Evolutionary conservation across 2,797 vertebrate species (phyloP).

Genomic region (Lagorchestes hirsutus): DNA sequence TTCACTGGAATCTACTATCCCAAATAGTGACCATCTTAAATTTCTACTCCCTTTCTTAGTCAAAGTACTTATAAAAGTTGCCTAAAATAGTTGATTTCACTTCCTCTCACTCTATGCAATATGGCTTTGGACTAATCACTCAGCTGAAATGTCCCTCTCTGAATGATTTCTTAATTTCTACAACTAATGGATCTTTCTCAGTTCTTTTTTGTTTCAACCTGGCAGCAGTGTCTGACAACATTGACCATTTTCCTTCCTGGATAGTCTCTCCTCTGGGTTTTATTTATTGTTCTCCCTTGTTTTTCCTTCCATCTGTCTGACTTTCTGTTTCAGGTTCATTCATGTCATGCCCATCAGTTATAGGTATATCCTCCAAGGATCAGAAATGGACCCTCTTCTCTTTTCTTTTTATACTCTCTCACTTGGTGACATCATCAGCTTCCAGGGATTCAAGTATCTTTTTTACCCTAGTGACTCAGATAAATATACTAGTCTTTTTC

Average conservation of each 20-base stretch:
- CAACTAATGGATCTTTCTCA: background rate
- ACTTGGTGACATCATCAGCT: too few species aligned
- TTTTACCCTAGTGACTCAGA: too few species aligned
- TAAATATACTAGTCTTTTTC: too few species aligned
- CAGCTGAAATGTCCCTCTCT: background rate
- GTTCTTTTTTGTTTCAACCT: background rate
- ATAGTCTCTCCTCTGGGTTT: background rate
- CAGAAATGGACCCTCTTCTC: too few species aligned
- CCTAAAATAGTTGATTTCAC: background rate
- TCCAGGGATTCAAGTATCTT: too few species aligned
- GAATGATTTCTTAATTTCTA: background rate
- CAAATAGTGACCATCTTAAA: background rate
- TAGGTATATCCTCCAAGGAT: too few species aligned
- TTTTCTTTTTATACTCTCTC: too few species aligned
- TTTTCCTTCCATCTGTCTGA: too few species aligned
- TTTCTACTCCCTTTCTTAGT: background rate
- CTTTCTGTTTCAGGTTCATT: too few species aligned
- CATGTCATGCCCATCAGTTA: too few species aligned
- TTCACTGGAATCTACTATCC: too few species aligned
- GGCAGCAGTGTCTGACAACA: background rate
- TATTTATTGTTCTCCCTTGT: background rate
- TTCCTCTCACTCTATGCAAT: background rate
- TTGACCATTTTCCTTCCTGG: background rate
- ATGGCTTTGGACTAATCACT: background rate
- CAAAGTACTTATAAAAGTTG: background rate